phyloP scores from a whole-genome alignment of 2,113 vertebrate genomes.

The Dinomys branickii region DNA sequence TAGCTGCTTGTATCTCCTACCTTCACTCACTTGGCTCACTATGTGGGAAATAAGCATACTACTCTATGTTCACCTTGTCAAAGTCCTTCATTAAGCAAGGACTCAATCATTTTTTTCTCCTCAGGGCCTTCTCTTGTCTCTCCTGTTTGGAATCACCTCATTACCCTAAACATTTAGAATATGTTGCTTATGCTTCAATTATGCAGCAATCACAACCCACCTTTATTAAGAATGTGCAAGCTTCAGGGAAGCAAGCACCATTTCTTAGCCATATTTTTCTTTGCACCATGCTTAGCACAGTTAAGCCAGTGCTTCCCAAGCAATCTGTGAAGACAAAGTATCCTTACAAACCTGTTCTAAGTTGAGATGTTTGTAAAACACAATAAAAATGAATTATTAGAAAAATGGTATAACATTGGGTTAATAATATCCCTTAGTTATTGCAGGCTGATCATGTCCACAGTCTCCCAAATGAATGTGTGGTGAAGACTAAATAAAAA shows the following conservation, averaged over 20 bases:
- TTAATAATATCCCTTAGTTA: too few species aligned
- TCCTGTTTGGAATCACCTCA: neutral
- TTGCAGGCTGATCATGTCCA: too few species aligned
- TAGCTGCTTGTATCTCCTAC: neutral
- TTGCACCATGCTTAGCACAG: neutral
- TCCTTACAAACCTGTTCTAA: neutral
- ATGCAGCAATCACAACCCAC: neutral
- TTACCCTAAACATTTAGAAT: neutral
- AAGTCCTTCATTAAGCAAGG: neutral
- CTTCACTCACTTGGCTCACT: neutral
- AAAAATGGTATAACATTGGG: neutral
- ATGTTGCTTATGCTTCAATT: neutral
- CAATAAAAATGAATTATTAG: neutral
- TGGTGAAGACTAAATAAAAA: too few species aligned
- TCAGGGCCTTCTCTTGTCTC: neutral
- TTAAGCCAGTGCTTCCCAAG: neutral
- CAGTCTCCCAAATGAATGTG: too few species aligned
- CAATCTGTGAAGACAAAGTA: neutral
- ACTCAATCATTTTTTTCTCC: neutral
- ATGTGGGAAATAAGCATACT: neutral
- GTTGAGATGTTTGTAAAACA: neutral
- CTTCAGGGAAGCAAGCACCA: neutral
- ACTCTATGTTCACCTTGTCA: neutral
- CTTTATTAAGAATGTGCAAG: neutral
- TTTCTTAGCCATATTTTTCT: slow-evolving; percentile 33